Evolutionary conservation across 2,113 vertebrate species (phyloP).

Genomic region (Myotis brandtii): DNA sequence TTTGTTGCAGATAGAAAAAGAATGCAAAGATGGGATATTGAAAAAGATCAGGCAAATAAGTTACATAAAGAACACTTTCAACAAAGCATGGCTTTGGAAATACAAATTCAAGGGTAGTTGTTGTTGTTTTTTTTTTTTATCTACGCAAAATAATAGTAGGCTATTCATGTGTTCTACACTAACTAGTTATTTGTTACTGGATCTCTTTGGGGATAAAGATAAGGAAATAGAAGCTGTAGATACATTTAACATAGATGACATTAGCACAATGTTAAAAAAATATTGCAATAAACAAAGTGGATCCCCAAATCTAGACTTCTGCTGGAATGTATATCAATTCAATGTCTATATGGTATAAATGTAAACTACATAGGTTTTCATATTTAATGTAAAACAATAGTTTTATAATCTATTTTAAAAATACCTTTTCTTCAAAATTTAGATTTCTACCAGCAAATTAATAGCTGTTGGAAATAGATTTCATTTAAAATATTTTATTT

Average conservation of each 20-base stretch:
- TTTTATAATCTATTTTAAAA: neutral
- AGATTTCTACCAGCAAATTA: neutral
- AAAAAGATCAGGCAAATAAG: neutral
- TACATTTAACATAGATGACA: neutral
- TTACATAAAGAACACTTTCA: neutral
- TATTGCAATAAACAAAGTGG: neutral
- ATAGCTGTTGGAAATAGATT: neutral
- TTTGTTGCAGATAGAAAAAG: neutral
- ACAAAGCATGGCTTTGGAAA: neutral
- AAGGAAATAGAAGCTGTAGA: neutral
- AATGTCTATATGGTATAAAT: neutral
- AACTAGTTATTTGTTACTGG: neutral
- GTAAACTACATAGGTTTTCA: neutral
- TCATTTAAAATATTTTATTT: neutral
- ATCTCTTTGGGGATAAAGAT: neutral
- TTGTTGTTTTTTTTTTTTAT: neutral
- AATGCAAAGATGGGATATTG: neutral
- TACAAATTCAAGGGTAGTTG: neutral
- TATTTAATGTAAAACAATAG: neutral
- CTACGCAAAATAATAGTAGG: neutral
- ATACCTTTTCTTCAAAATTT: neutral
- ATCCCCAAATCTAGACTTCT: neutral
- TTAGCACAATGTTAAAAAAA: neutral
- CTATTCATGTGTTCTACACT: neutral
- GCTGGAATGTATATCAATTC: neutral